Conservation (phyloP, 2,888 invertebrate genomes). For the Bombylius discolor region DNA sequence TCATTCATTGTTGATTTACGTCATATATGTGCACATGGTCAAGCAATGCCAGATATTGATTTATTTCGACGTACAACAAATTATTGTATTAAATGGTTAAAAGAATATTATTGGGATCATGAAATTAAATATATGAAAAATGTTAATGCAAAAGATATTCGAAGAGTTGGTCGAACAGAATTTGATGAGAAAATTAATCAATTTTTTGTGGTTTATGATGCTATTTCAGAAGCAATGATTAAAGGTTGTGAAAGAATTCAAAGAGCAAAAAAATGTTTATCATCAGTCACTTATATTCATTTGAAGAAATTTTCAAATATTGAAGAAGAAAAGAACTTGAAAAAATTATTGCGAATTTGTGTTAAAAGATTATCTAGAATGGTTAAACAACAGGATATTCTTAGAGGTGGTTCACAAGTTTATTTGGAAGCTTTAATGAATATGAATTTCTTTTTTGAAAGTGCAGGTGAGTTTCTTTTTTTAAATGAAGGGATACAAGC, state of each 20-base stretch:
- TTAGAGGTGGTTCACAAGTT: constrained; percentile 23
- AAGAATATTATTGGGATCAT: constrained; percentile 29
- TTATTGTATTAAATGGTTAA: constrained; percentile 31
- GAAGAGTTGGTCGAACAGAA: constrained; percentile 20
- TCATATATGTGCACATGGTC: constrained; percentile 34
- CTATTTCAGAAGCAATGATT: constrained; percentile 21
- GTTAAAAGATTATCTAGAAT: constrained; percentile 15
- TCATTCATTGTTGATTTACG: constrained; percentile 34
- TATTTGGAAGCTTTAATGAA: constrained; percentile 22
- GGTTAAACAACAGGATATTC: constrained; percentile 19
- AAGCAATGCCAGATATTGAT: constrained; percentile 25
- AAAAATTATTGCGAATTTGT: neutral
- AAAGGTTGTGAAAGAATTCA: constrained; percentile 14
- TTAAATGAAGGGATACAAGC: too few species aligned
- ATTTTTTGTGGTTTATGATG: constrained; percentile 26
- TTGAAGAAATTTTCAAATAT: constrained; percentile 19
- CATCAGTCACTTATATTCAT: constrained; percentile 20
- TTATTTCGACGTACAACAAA: constrained; percentile 24
- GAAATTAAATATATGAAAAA: constrained; percentile 23
- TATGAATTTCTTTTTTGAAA: constrained; percentile 27
- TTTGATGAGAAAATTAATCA: constrained; percentile 22
- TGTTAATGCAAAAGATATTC: constrained; percentile 22
- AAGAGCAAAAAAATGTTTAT: constrained; percentile 20
- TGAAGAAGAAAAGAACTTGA: neutral
- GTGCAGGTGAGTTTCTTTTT: constrained; percentile 13